Evolutionary conservation across 2,888 invertebrate species (phyloP).

Genomic region (Girardia tigrina): DNA sequence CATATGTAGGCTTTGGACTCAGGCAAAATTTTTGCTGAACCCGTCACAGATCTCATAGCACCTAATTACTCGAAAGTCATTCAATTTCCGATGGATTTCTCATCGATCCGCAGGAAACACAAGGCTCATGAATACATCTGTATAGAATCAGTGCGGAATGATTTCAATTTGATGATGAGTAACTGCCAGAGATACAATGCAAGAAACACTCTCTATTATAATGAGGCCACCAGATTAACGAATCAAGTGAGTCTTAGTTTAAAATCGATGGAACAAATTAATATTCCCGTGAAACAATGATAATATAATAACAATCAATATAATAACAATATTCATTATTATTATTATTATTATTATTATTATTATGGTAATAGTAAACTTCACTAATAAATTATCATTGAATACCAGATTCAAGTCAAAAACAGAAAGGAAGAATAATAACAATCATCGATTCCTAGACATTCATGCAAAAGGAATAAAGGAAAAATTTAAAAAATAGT

Average conservation of each 20-base stretch:
- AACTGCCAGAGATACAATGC: slow-evolving; percentile 59
- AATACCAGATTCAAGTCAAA: too few relatives aligned
- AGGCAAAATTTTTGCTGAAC: slow-evolving; percentile 75
- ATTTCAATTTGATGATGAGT: slow-evolving; percentile 84
- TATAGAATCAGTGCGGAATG: slow-evolving; percentile 67
- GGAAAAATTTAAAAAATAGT: too few relatives aligned
- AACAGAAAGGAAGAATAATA: too few relatives aligned
- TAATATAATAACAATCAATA: too few relatives aligned
- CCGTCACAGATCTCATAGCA: slow-evolving; percentile 55
- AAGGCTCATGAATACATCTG: slow-evolving; percentile 47
- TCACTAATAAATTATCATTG: too few relatives aligned
- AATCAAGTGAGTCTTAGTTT: neutral
- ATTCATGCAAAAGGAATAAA: too few relatives aligned
- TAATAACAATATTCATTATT: too few relatives aligned
- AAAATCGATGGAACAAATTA: too few relatives aligned
- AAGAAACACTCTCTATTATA: neutral
- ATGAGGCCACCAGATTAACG: neutral
- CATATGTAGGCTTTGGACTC: slow-evolving; percentile 56
- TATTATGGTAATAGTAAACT: too few relatives aligned
- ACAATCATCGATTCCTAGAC: too few relatives aligned
- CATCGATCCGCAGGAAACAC: neutral
- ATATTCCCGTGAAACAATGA: too few relatives aligned
- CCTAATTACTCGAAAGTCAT: slow-evolving; percentile 37
- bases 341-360: too few relatives aligned
- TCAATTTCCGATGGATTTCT: slow-evolving; percentile 37